phyloP scores from a whole-genome alignment of 2,888 invertebrate genomes.

The Phoenoteleia sp. region DNA sequence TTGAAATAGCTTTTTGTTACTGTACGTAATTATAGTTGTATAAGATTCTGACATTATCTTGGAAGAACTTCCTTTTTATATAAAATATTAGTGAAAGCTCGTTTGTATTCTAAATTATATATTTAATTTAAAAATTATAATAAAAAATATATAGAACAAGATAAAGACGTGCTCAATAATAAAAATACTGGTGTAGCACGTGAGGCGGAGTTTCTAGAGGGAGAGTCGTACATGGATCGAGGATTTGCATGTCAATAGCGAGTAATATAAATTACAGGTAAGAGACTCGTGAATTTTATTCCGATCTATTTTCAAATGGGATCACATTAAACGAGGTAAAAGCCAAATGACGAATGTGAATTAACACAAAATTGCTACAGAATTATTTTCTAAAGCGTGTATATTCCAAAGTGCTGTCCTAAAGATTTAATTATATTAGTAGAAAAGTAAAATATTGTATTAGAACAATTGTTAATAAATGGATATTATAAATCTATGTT shows the following conservation, averaged over 20 bases:
- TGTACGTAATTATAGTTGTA: too few relatives aligned
- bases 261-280: slow-evolving; percentile 86
- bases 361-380: slow-evolving; percentile 47
- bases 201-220: slow-evolving; percentile 57
- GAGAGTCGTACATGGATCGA: slow-evolving; percentile 79
- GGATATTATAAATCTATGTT: too few relatives aligned
- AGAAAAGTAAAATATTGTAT: too few relatives aligned
- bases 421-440: background rate
- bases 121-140: slow-evolving; percentile 15
- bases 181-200: slow-evolving; percentile 46
- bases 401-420: background rate
- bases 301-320: slow-evolving; percentile 80
- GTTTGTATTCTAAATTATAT: too few relatives aligned
- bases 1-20: too few relatives aligned
- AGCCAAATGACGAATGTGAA: slow-evolving; percentile 61
- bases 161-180: slow-evolving; percentile 59
- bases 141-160: slow-evolving; percentile 50
- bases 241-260: slow-evolving; percentile 86
- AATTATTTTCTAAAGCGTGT: slow-evolving; percentile 32
- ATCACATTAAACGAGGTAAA: slow-evolving; percentile 76
- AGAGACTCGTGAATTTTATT: slow-evolving; percentile 83
- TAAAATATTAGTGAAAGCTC: too few relatives aligned
- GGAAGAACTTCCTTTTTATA: too few relatives aligned
- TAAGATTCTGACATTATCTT: too few relatives aligned
- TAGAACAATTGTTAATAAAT: too few relatives aligned